Evolutionary conservation across 2,113 vertebrate genomes (phyloP).

Genomic region (Cynocephalus volans): DNA sequence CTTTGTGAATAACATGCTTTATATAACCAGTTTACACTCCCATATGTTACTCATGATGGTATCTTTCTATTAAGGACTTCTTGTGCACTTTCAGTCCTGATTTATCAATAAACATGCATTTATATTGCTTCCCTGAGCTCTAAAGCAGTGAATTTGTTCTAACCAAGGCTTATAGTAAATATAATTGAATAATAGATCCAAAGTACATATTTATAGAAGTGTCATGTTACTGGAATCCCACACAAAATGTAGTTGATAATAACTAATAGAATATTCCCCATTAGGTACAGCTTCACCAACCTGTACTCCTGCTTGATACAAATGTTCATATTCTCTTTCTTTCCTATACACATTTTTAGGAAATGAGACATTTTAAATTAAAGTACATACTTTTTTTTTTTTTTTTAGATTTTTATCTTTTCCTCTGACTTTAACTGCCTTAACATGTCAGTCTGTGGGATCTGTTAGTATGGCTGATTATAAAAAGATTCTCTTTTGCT

Average conservation of each 20-base stretch:
- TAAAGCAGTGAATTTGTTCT: background rate
- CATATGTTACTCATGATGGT: background rate
- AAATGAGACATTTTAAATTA: background rate
- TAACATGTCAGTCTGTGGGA: background rate
- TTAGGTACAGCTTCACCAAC: background rate
- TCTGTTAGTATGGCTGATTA: background rate
- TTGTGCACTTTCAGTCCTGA: background rate
- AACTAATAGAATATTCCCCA: background rate
- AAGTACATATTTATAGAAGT: background rate
- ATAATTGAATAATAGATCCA: conserved; percentile 39
- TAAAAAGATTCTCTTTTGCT: background rate
- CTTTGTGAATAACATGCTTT: conserved; percentile 42
- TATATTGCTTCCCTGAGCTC: background rate
- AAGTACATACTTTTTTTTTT: background rate
- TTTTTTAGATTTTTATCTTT: background rate
- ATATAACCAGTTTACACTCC: background rate
- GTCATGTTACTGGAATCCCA: background rate
- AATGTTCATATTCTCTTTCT: background rate
- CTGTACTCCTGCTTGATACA: background rate
- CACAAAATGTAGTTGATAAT: conserved; percentile 2
- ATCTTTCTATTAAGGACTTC: conserved; percentile 41
- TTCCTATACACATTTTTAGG: background rate
- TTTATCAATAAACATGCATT: conserved; percentile 41
- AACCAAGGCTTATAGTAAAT: conserved; percentile 18
- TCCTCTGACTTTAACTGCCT: conserved; percentile 16